Percentiles rank a stretch among this genome's conserved stretches.
Conservation (phyloP, 1,140 invertebrate genomes). For the Trichoplusia ni region DNA sequence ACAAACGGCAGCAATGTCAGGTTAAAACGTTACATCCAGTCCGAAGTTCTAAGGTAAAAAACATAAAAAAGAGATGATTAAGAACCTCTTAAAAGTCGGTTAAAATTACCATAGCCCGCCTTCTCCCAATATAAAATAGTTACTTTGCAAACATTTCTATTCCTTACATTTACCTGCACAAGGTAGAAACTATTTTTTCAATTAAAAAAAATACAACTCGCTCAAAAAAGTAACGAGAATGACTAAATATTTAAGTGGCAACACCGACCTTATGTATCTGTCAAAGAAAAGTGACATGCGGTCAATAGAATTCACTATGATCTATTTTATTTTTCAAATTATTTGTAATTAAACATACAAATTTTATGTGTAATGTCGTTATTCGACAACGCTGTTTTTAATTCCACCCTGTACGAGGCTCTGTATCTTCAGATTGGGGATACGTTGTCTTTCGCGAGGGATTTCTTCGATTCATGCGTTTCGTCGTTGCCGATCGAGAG, state of each 20-base stretch:
- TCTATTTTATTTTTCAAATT: constrained; percentile 22
- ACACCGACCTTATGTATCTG: background rate
- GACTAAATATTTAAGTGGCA: constrained; percentile 4
- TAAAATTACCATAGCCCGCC: too few species aligned
- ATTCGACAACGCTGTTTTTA: constrained; percentile 74
- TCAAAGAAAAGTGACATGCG: constrained; percentile 33
- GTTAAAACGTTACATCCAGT: too few species aligned
- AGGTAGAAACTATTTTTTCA: too few species aligned
- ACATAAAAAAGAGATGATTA: too few species aligned
- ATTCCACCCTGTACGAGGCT: constrained; percentile 77
- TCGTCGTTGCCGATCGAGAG: constrained; percentile 69
- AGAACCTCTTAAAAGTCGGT: too few species aligned
- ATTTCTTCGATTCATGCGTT: constrained; percentile 73
- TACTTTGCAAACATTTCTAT: too few species aligned
- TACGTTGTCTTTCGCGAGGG: constrained; percentile 71
- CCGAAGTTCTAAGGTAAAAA: too few species aligned
- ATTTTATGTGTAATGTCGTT: constrained; percentile 75
- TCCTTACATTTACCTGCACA: too few species aligned
- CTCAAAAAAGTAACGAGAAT: too few species aligned
- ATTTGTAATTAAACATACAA: constrained; percentile 36
- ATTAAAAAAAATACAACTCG: too few species aligned
- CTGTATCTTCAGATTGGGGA: constrained; percentile 77
- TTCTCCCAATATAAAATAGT: too few species aligned
- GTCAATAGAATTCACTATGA: constrained; percentile 33
- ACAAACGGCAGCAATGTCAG: too few species aligned